phyloP scores from a whole-genome alignment of 2,797 vertebrate species.

The Catostomus latipinnis region DNA sequence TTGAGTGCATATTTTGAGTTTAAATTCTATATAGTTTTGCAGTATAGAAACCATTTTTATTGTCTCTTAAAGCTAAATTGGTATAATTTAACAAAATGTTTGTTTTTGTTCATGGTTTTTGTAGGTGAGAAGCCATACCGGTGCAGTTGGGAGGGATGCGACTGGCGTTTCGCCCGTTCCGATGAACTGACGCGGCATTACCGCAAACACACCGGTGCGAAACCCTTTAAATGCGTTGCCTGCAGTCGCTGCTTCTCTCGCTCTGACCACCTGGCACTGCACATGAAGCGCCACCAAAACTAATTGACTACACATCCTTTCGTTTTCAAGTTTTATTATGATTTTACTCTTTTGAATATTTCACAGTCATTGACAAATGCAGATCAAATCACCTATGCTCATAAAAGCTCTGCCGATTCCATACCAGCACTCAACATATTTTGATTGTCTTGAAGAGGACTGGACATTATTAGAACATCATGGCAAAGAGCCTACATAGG shows the following conservation, averaged over 20 bases:
- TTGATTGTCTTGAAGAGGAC: conserved; percentile 40
- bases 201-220: conserved; percentile 93
- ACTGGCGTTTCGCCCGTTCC: conserved; percentile 92
- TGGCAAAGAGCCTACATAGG: conserved; percentile 26
- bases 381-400: conserved; percentile 60
- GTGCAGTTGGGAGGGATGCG: conserved; percentile 90
- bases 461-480: not conserved
- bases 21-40: not conserved
- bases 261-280: conserved; percentile 92
- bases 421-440: conserved; percentile 9
- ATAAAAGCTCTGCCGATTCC: conserved; percentile 52
- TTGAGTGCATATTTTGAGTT: no score
- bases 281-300: conserved; percentile 87
- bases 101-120: conserved; percentile 7
- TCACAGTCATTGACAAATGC: conserved; percentile 30
- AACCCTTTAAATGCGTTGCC: conserved; percentile 90
- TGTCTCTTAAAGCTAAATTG: not conserved
- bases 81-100: not conserved
- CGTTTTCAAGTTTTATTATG: conserved; percentile 34
- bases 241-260: conserved; percentile 95
- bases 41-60: not conserved
- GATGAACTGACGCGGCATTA: conserved; percentile 94
- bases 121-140: conserved; percentile 92
- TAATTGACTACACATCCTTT: conserved; percentile 33
- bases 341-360: conserved; percentile 51